These are phyloP conservation scores for Synergus itoensis DNA, from an alignment of 2,888 invertebrate species.

Conservation along the genomic window DNA sequence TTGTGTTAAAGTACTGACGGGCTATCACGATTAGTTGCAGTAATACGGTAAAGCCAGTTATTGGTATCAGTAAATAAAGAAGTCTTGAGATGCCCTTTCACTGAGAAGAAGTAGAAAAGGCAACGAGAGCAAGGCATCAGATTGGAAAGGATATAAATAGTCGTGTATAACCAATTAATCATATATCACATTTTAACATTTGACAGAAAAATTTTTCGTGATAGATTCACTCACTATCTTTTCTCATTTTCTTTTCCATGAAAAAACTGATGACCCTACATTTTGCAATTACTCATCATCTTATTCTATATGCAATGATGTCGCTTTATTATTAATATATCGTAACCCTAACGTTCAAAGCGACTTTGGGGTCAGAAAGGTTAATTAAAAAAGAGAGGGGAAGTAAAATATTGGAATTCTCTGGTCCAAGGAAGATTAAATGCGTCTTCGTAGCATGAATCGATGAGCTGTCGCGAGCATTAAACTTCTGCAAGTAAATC, in stretches of 20 bases:
- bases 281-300: not conserved
- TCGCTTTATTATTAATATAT: not conserved
- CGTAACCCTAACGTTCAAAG: slow-evolving; percentile 30
- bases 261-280: not conserved
- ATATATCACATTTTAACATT: too few relatives aligned
- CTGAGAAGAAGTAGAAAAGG: slow-evolving; percentile 13
- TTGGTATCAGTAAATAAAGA: slow-evolving; percentile 54
- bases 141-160: not conserved
- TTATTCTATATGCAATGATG: not conserved
- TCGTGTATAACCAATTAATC: too few relatives aligned
- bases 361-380: slow-evolving; percentile 45
- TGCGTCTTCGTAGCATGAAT: slow-evolving; percentile 44
- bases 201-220: not conserved
- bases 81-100: slow-evolving; percentile 45
- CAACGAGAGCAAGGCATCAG: not conserved
- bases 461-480: slow-evolving; percentile 50
- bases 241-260: not conserved
- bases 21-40: slow-evolving; percentile 15
- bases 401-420: slow-evolving; percentile 24
- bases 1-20: not conserved
- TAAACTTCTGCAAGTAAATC: slow-evolving; percentile 47
- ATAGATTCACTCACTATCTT: not conserved
- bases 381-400: not conserved
- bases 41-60: slow-evolving; percentile 49
- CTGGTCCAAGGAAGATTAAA: slow-evolving; percentile 32